These are phyloP conservation scores for Sebastes aleutianus DNA, from an alignment of 2,797 vertebrate species.

Conservation along the genomic window DNA sequence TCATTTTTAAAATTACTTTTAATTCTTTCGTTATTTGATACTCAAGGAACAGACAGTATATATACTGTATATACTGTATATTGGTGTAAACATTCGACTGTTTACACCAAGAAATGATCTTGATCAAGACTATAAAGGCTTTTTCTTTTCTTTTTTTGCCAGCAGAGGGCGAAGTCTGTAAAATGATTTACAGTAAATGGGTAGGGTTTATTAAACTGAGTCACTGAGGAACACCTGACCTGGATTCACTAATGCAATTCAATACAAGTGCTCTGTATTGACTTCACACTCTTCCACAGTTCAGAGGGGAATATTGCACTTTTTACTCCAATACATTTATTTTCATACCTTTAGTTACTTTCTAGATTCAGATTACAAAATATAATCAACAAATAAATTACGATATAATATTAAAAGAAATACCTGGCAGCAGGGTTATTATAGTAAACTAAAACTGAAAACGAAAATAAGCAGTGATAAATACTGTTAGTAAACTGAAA, in stretches of 20 bases:
- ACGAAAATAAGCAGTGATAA: too few species aligned
- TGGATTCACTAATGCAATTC: not conserved
- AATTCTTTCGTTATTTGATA: not conserved
- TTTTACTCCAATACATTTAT: not conserved
- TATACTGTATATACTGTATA: not conserved
- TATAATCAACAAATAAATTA: not conserved
- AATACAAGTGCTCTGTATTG: not conserved
- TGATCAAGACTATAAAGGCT: not conserved
- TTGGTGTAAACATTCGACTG: too few species aligned
- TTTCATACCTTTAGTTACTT: not conserved
- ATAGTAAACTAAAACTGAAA: too few species aligned
- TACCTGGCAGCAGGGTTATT: too few species aligned
- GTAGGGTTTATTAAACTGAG: not conserved
- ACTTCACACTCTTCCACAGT: not conserved
- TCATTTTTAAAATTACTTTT: not conserved
- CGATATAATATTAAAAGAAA: too few species aligned
- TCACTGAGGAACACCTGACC: not conserved
- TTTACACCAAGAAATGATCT: not conserved
- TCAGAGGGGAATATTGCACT: not conserved
- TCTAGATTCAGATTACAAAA: not conserved
- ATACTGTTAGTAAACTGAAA: too few species aligned
- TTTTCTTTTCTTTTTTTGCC: not conserved
- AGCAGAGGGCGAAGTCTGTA: slow-evolving; percentile 4
- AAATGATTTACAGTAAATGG: slow-evolving; percentile 8
- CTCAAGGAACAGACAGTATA: not conserved